Conservation (phyloP, 2,888 invertebrate genomes). For the Ditula angustiorana region DNA sequence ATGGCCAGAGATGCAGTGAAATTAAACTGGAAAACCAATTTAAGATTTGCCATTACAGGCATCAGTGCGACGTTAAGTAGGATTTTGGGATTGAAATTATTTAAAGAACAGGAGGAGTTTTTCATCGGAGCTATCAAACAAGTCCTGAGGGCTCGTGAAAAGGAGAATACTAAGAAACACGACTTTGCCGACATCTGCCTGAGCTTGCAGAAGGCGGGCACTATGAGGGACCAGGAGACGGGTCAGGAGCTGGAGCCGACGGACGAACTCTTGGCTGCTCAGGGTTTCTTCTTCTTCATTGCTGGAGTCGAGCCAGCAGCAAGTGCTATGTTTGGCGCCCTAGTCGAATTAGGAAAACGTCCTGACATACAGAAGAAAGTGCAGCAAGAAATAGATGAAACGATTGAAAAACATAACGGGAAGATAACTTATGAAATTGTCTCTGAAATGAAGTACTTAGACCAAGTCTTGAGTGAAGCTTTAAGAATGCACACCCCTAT, state of each 20-base stretch:
- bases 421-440: slow-evolving; percentile 58
- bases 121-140: slow-evolving; percentile 66
- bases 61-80: slow-evolving; percentile 47
- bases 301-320: slow-evolving; percentile 74
- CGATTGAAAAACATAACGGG: slow-evolving; percentile 51
- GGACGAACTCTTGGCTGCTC: slow-evolving; percentile 64
- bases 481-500: slow-evolving; percentile 65
- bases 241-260: slow-evolving; percentile 62
- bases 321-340: slow-evolving; percentile 56
- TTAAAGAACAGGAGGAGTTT: slow-evolving; percentile 57
- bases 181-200: slow-evolving; percentile 70
- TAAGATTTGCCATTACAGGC: slow-evolving; percentile 51
- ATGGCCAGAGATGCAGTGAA: slow-evolving; percentile 51
- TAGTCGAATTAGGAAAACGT: slow-evolving; percentile 64
- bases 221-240: slow-evolving; percentile 55
- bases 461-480: slow-evolving; percentile 60
- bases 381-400: slow-evolving; percentile 63
- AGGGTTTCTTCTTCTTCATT: slow-evolving; percentile 69
- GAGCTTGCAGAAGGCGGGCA: slow-evolving; percentile 60
- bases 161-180: slow-evolving; percentile 56
- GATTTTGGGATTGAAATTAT: slow-evolving; percentile 56
- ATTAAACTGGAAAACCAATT: slow-evolving; percentile 47
- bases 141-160: slow-evolving; percentile 58
- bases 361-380: slow-evolving; percentile 59
- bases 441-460: slow-evolving; percentile 60